Percentiles rank a stretch among this genome's conserved stretches.
These are phyloP conservation scores for Lobophora halterata DNA, from an alignment of 2,888 invertebrate species.

Conservation along the genomic window DNA sequence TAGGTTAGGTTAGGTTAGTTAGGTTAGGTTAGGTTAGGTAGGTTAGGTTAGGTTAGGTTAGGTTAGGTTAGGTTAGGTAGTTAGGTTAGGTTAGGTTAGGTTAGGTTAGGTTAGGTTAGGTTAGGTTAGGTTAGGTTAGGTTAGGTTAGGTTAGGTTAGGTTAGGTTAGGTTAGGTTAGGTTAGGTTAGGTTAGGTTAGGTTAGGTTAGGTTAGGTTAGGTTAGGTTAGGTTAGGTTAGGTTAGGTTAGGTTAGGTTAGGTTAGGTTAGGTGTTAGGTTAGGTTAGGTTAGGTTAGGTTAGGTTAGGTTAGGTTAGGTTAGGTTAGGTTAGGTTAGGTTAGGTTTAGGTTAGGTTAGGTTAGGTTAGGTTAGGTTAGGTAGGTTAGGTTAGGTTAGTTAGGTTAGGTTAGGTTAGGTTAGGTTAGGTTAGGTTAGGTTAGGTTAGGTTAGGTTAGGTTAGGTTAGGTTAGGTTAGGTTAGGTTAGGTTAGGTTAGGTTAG, in stretches of 20 bases:
- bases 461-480: slow-evolving; percentile 18
- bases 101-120: slow-evolving; percentile 25
- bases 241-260: slow-evolving; percentile 22
- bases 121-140: slow-evolving; percentile 24
- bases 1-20: slow-evolving; percentile 22
- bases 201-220: slow-evolving; percentile 21
- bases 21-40: slow-evolving; percentile 18
- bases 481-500: slow-evolving; percentile 14
- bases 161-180: slow-evolving; percentile 23
- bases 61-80: slow-evolving; percentile 18
- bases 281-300: slow-evolving; percentile 20
- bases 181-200: slow-evolving; percentile 25
- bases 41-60: slow-evolving; percentile 21
- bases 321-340: slow-evolving; percentile 25
- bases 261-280: slow-evolving; percentile 22
- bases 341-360: slow-evolving; percentile 24
- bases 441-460: slow-evolving; percentile 21
- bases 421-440: slow-evolving; percentile 23
- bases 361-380: slow-evolving; percentile 26
- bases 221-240: slow-evolving; percentile 23
- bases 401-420: slow-evolving; percentile 22
- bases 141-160: slow-evolving; percentile 23
- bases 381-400: slow-evolving; percentile 23
- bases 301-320: slow-evolving; percentile 27
- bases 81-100: slow-evolving; percentile 23